Evolutionary conservation across 2,888 invertebrate species (phyloP).

Genomic region (Metellina segmentata): DNA sequence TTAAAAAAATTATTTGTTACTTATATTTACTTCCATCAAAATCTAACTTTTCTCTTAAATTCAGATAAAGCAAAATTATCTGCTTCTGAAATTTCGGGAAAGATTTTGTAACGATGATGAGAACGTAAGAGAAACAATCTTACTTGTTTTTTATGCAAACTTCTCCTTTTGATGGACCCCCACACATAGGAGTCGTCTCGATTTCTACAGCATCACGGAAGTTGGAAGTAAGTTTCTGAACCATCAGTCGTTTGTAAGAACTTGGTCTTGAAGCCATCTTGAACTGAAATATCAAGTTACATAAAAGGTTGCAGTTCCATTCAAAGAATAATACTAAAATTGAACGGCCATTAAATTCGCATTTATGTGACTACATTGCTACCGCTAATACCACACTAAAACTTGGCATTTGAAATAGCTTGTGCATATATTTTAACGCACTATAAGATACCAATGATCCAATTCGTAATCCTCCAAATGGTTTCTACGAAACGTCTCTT

Average conservation of each 20-base stretch:
- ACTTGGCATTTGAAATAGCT: no score
- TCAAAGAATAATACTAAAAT: no score
- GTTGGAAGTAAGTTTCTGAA: conserved; percentile 79
- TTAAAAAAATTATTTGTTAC: neutral
- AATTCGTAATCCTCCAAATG: no score
- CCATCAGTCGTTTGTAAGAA: conserved; percentile 79
- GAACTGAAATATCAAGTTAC: no score
- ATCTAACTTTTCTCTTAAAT: neutral
- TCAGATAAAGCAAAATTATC: no score
- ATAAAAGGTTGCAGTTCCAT: no score
- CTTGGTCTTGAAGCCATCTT: conserved; percentile 77
- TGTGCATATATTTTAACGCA: no score
- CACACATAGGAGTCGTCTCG: conserved; percentile 78
- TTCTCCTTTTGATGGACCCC: conserved; percentile 79
- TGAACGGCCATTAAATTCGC: no score
- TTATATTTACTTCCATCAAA: neutral
- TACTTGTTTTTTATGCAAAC: conserved; percentile 80
- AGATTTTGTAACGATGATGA: neutral
- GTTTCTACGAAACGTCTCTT: no score
- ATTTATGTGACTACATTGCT: no score
- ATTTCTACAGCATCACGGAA: conserved; percentile 80
- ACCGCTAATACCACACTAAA: no score
- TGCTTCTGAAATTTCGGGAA: neutral
- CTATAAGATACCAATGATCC: no score
- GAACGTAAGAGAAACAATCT: conserved; percentile 9